Evolutionary conservation across 2,113 vertebrate species (phyloP).

Genomic region (Casuarius casuarius): DNA sequence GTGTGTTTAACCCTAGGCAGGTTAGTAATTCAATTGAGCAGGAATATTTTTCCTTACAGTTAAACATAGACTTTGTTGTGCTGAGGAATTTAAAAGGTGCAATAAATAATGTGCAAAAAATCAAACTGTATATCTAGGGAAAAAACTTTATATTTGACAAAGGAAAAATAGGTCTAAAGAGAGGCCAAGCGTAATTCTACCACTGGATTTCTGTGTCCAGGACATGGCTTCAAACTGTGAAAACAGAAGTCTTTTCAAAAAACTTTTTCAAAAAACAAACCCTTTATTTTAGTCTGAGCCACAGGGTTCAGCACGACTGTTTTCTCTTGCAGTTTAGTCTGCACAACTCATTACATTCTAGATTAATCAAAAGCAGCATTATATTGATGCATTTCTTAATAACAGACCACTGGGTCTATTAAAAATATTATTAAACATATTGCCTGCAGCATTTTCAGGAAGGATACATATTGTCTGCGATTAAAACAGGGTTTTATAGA

Average conservation of each 20-base stretch:
- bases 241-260: background rate
- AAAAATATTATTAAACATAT: background rate
- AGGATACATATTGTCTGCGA: background rate
- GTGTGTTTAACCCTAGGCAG: background rate
- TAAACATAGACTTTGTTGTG: background rate
- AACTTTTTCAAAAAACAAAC: background rate
- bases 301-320: background rate
- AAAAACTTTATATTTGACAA: background rate
- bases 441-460: background rate
- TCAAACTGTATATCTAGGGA: background rate
- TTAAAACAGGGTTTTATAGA: background rate
- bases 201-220: background rate
- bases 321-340: background rate
- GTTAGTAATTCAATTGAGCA: too few species aligned
- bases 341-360: background rate
- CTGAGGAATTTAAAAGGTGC: background rate
- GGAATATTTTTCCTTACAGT: background rate
- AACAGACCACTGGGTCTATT: background rate
- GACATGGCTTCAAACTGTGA: slow-evolving; percentile 4
- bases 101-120: background rate
- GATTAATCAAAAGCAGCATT: background rate
- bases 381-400: background rate
- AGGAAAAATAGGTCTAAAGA: background rate
- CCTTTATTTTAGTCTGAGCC: background rate
- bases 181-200: background rate